Evolutionary conservation across 2,797 vertebrate genomes (phyloP).

Genomic region (Darevskia mixta): DNA sequence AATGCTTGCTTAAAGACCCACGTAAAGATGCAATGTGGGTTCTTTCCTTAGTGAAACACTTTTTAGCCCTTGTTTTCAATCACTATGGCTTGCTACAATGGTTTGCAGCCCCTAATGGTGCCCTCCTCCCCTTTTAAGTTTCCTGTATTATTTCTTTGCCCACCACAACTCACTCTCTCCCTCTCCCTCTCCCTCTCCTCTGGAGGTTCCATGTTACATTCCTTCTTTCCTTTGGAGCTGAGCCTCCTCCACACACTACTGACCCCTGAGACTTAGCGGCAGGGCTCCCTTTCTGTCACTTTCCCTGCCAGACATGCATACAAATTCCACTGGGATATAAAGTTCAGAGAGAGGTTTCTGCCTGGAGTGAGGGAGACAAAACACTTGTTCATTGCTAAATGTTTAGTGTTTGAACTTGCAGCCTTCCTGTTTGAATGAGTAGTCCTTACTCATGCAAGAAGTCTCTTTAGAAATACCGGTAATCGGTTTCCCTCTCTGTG

Average conservation of each 20-base stretch:
- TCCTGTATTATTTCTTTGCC: slow-evolving; percentile 29
- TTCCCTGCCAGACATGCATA: slow-evolving; percentile 27
- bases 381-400: slow-evolving; percentile 8
- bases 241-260: slow-evolving; percentile 29
- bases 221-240: slow-evolving; percentile 1
- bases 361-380: slow-evolving; percentile 51
- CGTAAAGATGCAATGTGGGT: slow-evolving; percentile 32
- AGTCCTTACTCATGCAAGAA: slow-evolving; percentile 41
- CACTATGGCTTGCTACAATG: slow-evolving; percentile 34
- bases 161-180: not conserved
- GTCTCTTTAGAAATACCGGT: slow-evolving; percentile 19
- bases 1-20: slow-evolving; percentile 48
- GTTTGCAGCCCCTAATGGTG: slow-evolving; percentile 10
- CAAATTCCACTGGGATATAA: slow-evolving; percentile 47
- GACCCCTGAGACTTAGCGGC: slow-evolving; percentile 33
- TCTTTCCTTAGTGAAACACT: slow-evolving; percentile 34
- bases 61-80: slow-evolving; percentile 55
- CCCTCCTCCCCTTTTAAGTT: not conserved
- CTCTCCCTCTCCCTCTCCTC: not conserved
- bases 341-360: slow-evolving; percentile 55
- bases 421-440: slow-evolving; percentile 16
- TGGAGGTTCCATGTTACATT: not conserved
- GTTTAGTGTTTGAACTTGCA: slow-evolving; percentile 49
- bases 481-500: not conserved
- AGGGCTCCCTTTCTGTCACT: slow-evolving; percentile 27